phyloP scores from a whole-genome alignment of 2,797 vertebrate species.

The Trachurus trachurus region DNA sequence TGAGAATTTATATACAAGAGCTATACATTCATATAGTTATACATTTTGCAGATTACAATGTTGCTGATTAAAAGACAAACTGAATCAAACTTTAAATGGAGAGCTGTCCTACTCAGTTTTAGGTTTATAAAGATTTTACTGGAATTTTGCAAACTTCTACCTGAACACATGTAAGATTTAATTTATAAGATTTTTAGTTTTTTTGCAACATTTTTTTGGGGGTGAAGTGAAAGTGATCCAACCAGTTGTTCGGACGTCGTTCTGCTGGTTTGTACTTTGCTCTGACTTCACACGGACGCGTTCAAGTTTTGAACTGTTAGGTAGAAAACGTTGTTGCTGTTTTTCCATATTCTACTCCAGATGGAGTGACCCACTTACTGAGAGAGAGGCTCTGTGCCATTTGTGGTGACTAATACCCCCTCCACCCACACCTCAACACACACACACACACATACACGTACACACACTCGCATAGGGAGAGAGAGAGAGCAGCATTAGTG shows the following conservation, averaged over 20 bases:
- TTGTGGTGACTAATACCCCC: constrained; percentile 81
- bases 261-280: background rate
- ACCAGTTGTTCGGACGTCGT: background rate
- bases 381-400: constrained; percentile 72
- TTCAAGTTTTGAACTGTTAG: constrained; percentile 38
- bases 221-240: background rate
- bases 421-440: constrained; percentile 77
- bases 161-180: too few species aligned
- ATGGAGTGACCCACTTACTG: constrained; percentile 79
- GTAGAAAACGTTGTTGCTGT: constrained; percentile 64
- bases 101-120: too few species aligned
- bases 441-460: constrained; percentile 46
- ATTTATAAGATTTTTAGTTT: too few species aligned
- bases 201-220: background rate
- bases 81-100: background rate
- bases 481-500: constrained; percentile 15
- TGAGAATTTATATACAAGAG: too few species aligned
- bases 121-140: background rate
- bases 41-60: too few species aligned
- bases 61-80: background rate
- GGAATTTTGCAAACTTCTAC: background rate
- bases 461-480: constrained; percentile 23
- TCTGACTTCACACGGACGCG: constrained; percentile 25
- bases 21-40: too few species aligned
- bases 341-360: constrained; percentile 79